Evolutionary conservation across 2,113 vertebrate genomes (phyloP).

Genomic region (Lophotis ruficrista): DNA sequence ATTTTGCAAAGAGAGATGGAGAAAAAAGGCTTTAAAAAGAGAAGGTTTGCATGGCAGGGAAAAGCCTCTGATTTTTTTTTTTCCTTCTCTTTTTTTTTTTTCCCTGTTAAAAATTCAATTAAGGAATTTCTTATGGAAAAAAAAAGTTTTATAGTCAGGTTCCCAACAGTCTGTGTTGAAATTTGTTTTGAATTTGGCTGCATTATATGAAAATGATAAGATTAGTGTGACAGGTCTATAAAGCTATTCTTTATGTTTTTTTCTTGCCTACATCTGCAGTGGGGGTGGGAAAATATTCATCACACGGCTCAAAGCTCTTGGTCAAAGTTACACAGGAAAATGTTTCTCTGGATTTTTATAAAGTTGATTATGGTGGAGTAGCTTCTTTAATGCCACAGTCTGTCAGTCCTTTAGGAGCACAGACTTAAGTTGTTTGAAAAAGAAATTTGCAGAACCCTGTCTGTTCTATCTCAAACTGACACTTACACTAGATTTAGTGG

Average conservation of each 20-base stretch:
- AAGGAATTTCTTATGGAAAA: not conserved
- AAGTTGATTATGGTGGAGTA: constrained; percentile 21
- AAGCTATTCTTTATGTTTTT: not conserved
- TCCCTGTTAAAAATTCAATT: not conserved
- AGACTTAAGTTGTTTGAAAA: constrained; percentile 37
- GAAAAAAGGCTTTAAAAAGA: constrained; percentile 12
- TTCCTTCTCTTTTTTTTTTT: not conserved
- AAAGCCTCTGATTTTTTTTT: not conserved
- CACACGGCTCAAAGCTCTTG: constrained; percentile 12
- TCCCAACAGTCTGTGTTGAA: constrained; percentile 6
- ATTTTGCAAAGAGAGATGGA: constrained; percentile 9
- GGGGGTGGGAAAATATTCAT: not conserved
- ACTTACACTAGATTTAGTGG: constrained; percentile 51
- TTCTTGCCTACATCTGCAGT: constrained; percentile 1
- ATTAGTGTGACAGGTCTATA: constrained; percentile 10
- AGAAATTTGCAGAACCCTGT: constrained; percentile 45
- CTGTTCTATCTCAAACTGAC: constrained; percentile 65
- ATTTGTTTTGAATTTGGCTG: constrained; percentile 26
- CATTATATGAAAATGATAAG: constrained; percentile 31
- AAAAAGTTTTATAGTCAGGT: not conserved
- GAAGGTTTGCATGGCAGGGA: not conserved
- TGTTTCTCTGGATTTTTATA: constrained; percentile 13
- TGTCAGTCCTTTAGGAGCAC: constrained; percentile 7
- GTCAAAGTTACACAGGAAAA: not conserved
- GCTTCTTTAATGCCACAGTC: constrained; percentile 15